Percentiles rank a stretch among this genome's conserved stretches.
These are phyloP conservation scores for Chondrosia reniformis DNA, from an alignment of 37 sponge, comb jelly and placozoan genomes.

Conservation along the genomic window DNA sequence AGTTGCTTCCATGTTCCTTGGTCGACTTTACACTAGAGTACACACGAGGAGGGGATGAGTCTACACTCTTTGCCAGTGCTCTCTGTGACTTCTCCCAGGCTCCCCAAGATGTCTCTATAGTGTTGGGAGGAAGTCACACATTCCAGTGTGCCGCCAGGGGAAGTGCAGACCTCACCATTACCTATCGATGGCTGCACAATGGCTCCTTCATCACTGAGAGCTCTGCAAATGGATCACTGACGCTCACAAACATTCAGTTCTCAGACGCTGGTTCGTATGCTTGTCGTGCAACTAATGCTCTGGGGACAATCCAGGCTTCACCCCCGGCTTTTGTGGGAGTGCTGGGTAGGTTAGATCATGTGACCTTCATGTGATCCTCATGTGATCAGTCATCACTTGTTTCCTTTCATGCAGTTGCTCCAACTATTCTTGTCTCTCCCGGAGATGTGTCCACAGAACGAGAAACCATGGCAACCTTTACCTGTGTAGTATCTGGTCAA, in stretches of 20 bases:
- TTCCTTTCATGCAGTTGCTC: constrained; percentile 37
- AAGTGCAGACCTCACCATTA: constrained; percentile 7
- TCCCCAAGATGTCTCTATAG: not conserved
- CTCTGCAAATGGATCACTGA: not conserved
- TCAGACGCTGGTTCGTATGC: constrained; percentile 56
- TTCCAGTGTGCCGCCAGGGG: constrained; percentile 15
- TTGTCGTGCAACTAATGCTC: constrained; percentile 33
- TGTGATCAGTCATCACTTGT: not conserved
- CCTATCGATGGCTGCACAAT: constrained; percentile 57
- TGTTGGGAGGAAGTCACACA: not conserved
- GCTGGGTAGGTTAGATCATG: constrained; percentile 29
- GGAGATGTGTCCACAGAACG: not conserved
- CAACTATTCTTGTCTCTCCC: constrained; percentile 35
- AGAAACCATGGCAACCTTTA: constrained; percentile 15
- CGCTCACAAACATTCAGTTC: constrained; percentile 14
- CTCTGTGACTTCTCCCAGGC: not conserved
- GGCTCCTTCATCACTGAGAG: constrained; percentile 22
- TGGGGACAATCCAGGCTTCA: constrained; percentile 42
- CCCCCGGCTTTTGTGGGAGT: constrained; percentile 26
- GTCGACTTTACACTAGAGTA: constrained; percentile 2
- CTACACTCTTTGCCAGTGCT: not conserved
- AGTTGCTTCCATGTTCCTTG: constrained; percentile 14
- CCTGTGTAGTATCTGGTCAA: constrained; percentile 45
- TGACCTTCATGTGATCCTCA: not conserved
- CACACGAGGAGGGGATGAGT: too few relatives aligned